Evolutionary conservation across 1,140 invertebrate genomes (phyloP).

Genomic region (Drosophila chauvacae): DNA sequence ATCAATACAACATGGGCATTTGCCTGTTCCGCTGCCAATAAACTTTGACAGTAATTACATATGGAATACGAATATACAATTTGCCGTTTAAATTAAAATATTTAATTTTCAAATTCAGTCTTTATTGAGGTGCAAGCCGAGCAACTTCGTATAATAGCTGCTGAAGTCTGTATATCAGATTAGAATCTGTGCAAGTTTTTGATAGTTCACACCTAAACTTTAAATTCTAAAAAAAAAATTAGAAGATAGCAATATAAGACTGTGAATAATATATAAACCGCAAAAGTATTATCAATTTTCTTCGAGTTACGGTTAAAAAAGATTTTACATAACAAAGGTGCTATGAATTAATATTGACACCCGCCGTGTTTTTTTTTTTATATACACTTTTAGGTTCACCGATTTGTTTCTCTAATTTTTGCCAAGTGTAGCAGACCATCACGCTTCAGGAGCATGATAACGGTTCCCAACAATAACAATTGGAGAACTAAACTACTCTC

Average conservation of each 20-base stretch:
- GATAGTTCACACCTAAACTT: not conserved
- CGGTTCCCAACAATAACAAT: conserved; percentile 27
- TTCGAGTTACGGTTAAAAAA: no score
- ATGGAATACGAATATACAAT: conserved; percentile 18
- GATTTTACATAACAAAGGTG: no score
- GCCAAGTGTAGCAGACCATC: conserved; percentile 27
- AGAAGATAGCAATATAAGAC: not conserved
- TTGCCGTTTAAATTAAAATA: conserved; percentile 35
- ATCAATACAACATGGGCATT: not conserved
- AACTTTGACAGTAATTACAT: conserved; percentile 31
- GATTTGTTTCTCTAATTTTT: not conserved
- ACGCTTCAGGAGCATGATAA: conserved; percentile 69
- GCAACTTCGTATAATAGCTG: not conserved
- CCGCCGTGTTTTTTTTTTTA: no score
- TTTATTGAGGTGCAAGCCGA: not conserved
- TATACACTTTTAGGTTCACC: no score
- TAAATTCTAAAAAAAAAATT: conserved; percentile 18
- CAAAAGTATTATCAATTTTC: no score
- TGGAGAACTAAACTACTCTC: conserved; percentile 14
- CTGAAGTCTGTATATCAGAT: conserved; percentile 14
- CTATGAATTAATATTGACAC: no score
- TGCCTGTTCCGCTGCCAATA: conserved; percentile 6
- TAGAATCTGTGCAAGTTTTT: not conserved
- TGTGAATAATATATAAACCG: not conserved
- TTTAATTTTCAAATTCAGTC: not conserved